Percentiles rank a stretch among this genome's conserved stretches.
phyloP scores from a whole-genome alignment of 2,888 invertebrate species.

The Metellina segmentata region DNA sequence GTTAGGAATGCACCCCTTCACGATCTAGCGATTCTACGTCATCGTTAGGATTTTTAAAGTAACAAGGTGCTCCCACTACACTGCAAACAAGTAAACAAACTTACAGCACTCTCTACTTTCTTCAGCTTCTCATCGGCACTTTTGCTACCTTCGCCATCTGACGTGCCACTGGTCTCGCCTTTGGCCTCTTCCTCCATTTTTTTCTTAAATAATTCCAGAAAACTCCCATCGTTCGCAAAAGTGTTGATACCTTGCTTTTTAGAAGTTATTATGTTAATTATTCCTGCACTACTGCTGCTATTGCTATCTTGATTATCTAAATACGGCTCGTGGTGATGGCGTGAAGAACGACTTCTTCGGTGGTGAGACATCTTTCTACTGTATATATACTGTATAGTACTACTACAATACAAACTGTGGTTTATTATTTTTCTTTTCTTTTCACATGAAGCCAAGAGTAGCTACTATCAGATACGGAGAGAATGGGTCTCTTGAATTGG shows the following conservation, averaged over 20 bases:
- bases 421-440: background rate
- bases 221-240: constrained; percentile 77
- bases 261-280: constrained; percentile 74
- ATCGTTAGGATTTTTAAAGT: too few relatives aligned
- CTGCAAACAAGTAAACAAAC: constrained; percentile 2
- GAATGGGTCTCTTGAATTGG: too few relatives aligned
- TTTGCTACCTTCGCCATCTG: constrained; percentile 71
- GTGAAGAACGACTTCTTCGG: constrained; percentile 11
- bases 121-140: constrained; percentile 70
- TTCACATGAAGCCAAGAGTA: too few relatives aligned
- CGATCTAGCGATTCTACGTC: too few relatives aligned
- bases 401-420: too few relatives aligned
- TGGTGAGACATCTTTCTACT: constrained; percentile 51
- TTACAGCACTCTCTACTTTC: constrained; percentile 70
- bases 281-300: constrained; percentile 68
- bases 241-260: constrained; percentile 74
- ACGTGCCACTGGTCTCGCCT: constrained; percentile 67
- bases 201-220: constrained; percentile 76
- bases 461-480: too few relatives aligned
- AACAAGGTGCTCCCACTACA: too few relatives aligned
- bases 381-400: too few relatives aligned
- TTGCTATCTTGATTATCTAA: constrained; percentile 67
- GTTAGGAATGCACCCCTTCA: too few relatives aligned
- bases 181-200: constrained; percentile 76
- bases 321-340: constrained; percentile 15